A percentile compares a stretch with the other conserved stretches of the same genome.
These are phyloP conservation scores for Tragelaphus strepsiceros DNA, from an alignment of 2,113 vertebrate genomes.

Conservation along the genomic window DNA sequence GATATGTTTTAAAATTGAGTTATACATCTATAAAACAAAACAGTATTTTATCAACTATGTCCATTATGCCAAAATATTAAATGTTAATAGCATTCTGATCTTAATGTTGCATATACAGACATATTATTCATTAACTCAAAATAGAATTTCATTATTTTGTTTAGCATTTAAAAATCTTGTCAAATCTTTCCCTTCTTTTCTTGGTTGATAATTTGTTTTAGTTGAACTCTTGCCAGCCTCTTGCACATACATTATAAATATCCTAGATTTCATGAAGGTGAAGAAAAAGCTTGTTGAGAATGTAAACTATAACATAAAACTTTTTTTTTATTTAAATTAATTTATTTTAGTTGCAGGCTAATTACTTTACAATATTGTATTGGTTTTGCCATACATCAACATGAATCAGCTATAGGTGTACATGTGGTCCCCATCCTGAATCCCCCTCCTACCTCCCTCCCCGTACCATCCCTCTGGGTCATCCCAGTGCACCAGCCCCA, in stretches of 20 bases:
- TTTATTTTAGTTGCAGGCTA: too few relatives aligned
- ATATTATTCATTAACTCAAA: neutral
- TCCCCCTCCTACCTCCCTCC: too few relatives aligned
- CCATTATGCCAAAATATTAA: neutral
- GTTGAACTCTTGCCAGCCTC: neutral
- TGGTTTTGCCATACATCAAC: too few relatives aligned
- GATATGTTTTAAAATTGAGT: slow-evolving; percentile 12
- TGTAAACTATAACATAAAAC: neutral
- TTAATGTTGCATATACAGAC: neutral
- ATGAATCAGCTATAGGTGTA: too few relatives aligned
- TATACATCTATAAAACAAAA: neutral
- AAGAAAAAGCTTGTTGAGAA: neutral
- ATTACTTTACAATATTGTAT: too few relatives aligned
- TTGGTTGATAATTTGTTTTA: neutral
- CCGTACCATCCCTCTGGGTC: too few relatives aligned
- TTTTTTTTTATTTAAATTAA: too few relatives aligned
- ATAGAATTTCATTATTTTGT: neutral
- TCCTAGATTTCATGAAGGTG: neutral
- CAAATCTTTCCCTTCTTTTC: neutral
- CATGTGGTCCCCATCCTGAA: too few relatives aligned
- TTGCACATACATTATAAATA: neutral
- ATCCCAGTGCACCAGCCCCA: too few relatives aligned
- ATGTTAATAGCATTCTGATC: neutral
- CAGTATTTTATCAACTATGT: slow-evolving; percentile 30
- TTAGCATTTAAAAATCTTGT: neutral